Base-by-base conservation (phyloP, 2,113 vertebrate species). In the Acrocephalus arundinaceus region DNA sequence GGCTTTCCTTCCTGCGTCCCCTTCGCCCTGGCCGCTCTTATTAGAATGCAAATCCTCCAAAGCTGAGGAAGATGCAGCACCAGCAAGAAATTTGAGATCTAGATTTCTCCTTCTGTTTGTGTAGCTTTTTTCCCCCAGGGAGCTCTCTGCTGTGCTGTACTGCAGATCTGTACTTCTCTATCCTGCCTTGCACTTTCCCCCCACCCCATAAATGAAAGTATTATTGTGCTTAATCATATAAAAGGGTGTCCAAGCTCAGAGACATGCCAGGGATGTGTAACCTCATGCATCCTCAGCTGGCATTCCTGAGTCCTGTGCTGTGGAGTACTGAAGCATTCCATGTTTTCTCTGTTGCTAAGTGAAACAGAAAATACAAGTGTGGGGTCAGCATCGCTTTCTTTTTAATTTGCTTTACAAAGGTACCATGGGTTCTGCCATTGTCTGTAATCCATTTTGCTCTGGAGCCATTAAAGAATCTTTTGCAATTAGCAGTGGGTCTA, bases 1-100 rank as follows among this genome's bases (percentile, higher is more conserved):
- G 7, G 43, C 68, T 95, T 30, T 94, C 92, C 5, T 95, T 71
- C 57, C 74, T 96, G 51, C 76, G 49, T 7, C 93, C 93, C 30
- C 91, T 96, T 35, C 61, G 6, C 6, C 76, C 91, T 3, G 93
- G 95, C 19, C 4, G 6, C 13, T 45, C 11, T 11, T 70, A 35
- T 39, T 94, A 89, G 85, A 13, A 30, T 41, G 46, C 37, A 66
- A 28, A 66, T 27, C 51, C 23, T 51, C 23, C 37, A 35, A 5
- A 0, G 17, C 31, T 43, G 15, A 65, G 45, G 13, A 31, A 52
- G 19, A 33, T 41, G 61, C 55, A 70, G 24, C 4, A 3, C 24
- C 18, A 30, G 55, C 33, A 74, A 58, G 51, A 37, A 66, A 73
- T 9, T 7, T 11, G 46, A 61, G 17, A 43, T 39, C 59, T n/a